These are phyloP conservation scores for Caerostris darwini DNA, from an alignment of 1,140 invertebrate genomes.

Conservation along the genomic window DNA sequence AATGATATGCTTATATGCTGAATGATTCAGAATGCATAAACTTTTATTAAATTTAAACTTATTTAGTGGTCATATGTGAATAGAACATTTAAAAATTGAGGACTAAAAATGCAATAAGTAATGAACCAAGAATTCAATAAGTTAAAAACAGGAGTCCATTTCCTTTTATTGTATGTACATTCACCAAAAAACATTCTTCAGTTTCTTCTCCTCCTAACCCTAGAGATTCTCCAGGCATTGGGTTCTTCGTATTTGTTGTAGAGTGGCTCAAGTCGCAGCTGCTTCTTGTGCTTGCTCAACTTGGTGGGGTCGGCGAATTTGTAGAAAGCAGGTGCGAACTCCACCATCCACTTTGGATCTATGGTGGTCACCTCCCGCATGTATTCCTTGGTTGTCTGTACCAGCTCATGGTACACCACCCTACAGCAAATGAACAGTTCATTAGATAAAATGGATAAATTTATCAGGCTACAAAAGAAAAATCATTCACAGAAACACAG, in stretches of 20 bases:
- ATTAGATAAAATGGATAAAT: too few relatives aligned
- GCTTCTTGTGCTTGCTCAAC: conserved; percentile 99
- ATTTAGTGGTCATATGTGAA: too few relatives aligned
- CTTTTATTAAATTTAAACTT: too few relatives aligned
- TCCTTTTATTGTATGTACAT: too few relatives aligned
- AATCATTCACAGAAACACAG: too few relatives aligned
- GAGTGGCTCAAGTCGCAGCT: conserved; percentile 97
- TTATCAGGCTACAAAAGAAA: too few relatives aligned
- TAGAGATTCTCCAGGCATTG: conserved; percentile 99
- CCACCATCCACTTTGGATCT: conserved; percentile 99
- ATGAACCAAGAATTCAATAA: too few relatives aligned
- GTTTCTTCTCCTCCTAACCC: conserved; percentile 93
- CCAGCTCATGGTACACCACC: conserved; percentile 99
- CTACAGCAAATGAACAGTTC: conserved; percentile 82
- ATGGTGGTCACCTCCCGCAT: conserved; percentile 99
- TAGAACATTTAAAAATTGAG: too few relatives aligned
- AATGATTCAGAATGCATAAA: too few relatives aligned
- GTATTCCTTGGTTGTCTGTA: conserved; percentile 99
- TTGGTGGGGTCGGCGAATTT: conserved; percentile 99
- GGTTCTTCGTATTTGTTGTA: conserved; percentile 99
- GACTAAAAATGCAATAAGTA: too few relatives aligned
- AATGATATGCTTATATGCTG: too few relatives aligned
- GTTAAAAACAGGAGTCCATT: too few relatives aligned
- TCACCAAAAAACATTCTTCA: conserved; percentile 82
- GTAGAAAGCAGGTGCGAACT: conserved; percentile 99